These are phyloP conservation scores for Delia radicum DNA, from an alignment of 1,140 invertebrate species.

Conservation along the genomic window DNA sequence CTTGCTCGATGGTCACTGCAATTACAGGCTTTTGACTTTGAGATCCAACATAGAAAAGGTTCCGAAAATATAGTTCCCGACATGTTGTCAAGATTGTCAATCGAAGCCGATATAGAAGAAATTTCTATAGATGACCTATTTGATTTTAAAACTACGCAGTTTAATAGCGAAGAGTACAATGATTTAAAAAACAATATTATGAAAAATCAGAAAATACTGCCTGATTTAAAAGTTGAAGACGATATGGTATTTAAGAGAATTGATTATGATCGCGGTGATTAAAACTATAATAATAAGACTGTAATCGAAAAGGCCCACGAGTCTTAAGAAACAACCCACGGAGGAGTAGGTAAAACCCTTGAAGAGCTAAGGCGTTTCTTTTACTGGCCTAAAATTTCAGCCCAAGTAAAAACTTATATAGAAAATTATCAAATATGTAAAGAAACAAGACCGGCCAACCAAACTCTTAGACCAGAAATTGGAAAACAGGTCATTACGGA, in stretches of 20 bases:
- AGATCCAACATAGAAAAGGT: neutral
- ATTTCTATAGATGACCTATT: neutral
- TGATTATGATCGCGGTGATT: neutral
- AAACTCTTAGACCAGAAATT: no score
- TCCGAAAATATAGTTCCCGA: neutral
- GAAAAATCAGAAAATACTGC: neutral
- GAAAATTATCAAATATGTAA: no score
- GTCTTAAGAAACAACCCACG: neutral
- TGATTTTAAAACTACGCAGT: neutral
- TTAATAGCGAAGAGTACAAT: neutral
- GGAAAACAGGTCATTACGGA: no score
- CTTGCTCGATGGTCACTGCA: neutral
- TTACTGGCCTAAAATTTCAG: neutral
- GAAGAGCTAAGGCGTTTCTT: neutral
- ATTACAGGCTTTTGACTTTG: slow-evolving; percentile 5
- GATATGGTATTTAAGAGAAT: neutral
- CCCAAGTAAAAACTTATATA: no score
- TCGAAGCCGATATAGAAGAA: neutral
- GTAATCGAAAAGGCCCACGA: neutral
- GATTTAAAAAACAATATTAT: neutral
- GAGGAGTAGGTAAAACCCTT: neutral
- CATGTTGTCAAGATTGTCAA: neutral
- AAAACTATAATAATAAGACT: neutral
- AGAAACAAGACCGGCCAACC: no score
- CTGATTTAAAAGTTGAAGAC: neutral